Evolutionary conservation across 2,113 vertebrate genomes (phyloP).

Genomic region (Daubentonia madagascariensis): DNA sequence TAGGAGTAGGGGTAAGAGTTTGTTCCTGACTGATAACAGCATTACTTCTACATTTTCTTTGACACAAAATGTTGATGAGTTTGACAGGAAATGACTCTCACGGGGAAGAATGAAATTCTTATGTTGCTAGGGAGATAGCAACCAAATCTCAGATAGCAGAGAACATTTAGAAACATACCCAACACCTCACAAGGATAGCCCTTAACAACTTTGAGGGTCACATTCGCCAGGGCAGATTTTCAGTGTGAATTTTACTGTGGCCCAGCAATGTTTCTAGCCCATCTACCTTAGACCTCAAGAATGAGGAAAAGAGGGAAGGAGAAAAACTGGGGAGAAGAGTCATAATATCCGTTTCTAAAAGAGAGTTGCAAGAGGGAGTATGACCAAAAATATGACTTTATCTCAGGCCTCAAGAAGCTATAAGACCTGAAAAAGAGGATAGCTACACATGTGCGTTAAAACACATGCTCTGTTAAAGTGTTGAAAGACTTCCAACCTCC

Average conservation of each 20-base stretch:
- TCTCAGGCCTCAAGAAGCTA: background rate
- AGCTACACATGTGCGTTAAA: background rate
- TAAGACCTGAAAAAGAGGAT: background rate
- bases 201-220: background rate
- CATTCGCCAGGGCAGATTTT: background rate
- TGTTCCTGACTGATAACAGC: background rate
- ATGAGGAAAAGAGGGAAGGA: background rate
- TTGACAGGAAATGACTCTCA: background rate
- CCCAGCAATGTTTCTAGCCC: background rate
- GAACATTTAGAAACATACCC: background rate
- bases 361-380: background rate
- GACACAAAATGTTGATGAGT: background rate
- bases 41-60: background rate
- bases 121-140: constrained; percentile 1
- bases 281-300: background rate
- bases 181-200: background rate
- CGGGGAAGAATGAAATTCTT: background rate
- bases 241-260: background rate
- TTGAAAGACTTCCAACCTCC: background rate
- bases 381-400: background rate
- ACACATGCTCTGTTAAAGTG: background rate
- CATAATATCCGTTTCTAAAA: background rate
- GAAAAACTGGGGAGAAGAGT: background rate
- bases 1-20: background rate
- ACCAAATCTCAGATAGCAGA: background rate